Percentiles rank a stretch among this genome's conserved stretches.
phyloP scores from a whole-genome alignment of 1,140 invertebrate species.

The Cyclargus thomasi region DNA sequence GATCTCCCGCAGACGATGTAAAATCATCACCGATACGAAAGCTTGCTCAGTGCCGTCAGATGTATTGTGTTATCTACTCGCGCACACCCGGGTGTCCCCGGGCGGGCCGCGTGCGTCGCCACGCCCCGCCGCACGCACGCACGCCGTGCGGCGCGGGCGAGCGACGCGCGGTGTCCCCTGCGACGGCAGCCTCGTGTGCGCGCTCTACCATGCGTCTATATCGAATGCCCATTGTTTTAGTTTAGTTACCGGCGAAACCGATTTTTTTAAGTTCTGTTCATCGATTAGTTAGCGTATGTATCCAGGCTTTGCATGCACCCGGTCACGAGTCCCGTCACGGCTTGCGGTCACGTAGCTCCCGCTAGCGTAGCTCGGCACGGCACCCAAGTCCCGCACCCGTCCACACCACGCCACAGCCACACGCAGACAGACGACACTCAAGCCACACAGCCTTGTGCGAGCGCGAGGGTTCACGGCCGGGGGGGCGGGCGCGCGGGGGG shows the following conservation, averaged over 20 bases:
- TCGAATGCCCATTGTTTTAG: conserved; percentile 63
- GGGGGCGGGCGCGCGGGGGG: conserved; percentile 49
- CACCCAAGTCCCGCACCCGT: conserved; percentile 68
- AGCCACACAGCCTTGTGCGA: conserved; percentile 69
- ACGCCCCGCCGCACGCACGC: conserved; percentile 35
- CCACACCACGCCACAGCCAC: conserved; percentile 62
- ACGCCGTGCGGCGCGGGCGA: conserved; percentile 38
- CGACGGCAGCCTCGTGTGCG: conserved; percentile 50
- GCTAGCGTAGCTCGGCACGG: conserved; percentile 70
- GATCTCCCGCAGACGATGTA: conserved; percentile 58
- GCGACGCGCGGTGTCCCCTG: conserved; percentile 23
- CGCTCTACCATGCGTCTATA: conserved; percentile 72
- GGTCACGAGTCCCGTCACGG: conserved; percentile 66
- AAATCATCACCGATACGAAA: conserved; percentile 63
- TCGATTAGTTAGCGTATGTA: conserved; percentile 70
- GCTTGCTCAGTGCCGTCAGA: conserved; percentile 76
- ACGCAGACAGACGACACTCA: conserved; percentile 72
- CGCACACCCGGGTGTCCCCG: conserved; percentile 47
- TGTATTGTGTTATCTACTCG: conserved; percentile 76
- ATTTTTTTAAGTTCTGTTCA: conserved; percentile 72
- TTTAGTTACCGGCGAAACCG: conserved; percentile 63
- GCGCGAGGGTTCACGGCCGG: conserved; percentile 62
- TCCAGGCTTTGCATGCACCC: conserved; percentile 71
- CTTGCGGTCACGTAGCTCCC: conserved; percentile 63
- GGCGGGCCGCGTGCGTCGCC: conserved; percentile 25